Evolutionary conservation across 1,140 invertebrate species (phyloP).

Genomic region (Chrysomallon squamiferum): DNA sequence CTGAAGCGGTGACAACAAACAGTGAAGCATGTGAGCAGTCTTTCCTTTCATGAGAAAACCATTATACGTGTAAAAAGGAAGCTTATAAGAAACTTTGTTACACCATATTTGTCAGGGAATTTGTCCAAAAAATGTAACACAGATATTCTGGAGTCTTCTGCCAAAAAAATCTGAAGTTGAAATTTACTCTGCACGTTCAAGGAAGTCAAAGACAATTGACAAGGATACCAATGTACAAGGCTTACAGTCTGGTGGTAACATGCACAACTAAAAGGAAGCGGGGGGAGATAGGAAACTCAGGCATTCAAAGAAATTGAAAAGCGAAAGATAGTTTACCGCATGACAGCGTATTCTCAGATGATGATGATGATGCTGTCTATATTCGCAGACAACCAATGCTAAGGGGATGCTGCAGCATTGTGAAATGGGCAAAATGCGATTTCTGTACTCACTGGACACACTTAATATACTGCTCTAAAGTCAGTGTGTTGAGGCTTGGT

Average conservation of each 20-base stretch:
- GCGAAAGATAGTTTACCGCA: conserved; percentile 2
- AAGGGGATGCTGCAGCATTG: no score
- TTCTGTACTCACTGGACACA: no score
- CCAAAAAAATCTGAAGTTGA: neutral
- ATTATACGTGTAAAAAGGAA: conserved; percentile 3
- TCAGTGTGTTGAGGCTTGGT: no score
- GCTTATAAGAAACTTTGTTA: conserved; percentile 9
- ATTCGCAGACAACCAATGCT: no score
- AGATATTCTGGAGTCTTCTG: neutral
- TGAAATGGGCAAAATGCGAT: no score
- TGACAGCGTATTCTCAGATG: neutral
- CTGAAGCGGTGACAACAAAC: no score
- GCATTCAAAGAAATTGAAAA: no score
- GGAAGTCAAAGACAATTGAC: neutral
- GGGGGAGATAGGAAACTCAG: no score
- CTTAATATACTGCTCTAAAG: no score
- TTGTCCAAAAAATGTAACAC: conserved; percentile 7
- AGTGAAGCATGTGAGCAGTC: neutral
- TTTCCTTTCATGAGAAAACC: neutral
- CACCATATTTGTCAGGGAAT: conserved; percentile 9
- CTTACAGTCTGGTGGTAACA: neutral
- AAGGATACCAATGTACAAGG: neutral
- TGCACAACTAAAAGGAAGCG: no score
- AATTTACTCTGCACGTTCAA: neutral
- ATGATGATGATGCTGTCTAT: neutral